Base-by-base conservation (phyloP, 2,888 invertebrate genomes). In the Apamea sordens region DNA sequence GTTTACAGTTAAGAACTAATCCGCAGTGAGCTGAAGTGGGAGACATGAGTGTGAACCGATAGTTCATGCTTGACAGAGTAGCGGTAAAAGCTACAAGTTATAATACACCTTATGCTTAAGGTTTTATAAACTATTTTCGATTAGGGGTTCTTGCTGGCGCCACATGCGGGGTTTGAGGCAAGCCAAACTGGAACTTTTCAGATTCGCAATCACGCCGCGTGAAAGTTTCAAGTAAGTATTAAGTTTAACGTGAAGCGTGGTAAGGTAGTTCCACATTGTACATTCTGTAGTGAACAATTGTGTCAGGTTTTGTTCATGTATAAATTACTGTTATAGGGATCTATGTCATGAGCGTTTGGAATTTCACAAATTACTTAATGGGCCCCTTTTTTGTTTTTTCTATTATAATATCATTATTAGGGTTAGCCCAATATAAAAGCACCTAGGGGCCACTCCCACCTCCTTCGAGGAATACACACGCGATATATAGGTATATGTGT, bases 191-290 rank as follows among this genome's bases (percentile, higher is more conserved):
- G 90, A 95, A 95, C 93, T 95, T 95, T 95, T 94, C 94, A 94
- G 94, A 94, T 95, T 94, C 93, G 92, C 94, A 95, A 95, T 95
- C 95, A 94, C 93, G 93, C 91, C 89, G 91, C 91, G 92, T 90
- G 92, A 92, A 95, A 95, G 91, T 95, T 95, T 91, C 89, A 91
- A 94, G 93, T 91, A 92, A 93, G 94, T 94, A 93, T 93, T 93
- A 94, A 94, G 93, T 94, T 94, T 89, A 93, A 93, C 92, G 92
- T 92, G 91, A 92, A 91, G 86, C 89, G 89, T 89, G 91, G 92
- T 92, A 89, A 91, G 90, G 90, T 91, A 92, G 92, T 91, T 92
- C 84, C 85, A 88, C 86, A 87, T 88, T 88, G 90, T 90, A 88
- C 83, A 85, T 81, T 83, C 80, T 85, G 88, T 88, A 90, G 89